A percentile compares a stretch with the other conserved stretches of the same genome.
phyloP scores from a whole-genome alignment of 2,113 vertebrate species.

The Taxidea taxus region DNA sequence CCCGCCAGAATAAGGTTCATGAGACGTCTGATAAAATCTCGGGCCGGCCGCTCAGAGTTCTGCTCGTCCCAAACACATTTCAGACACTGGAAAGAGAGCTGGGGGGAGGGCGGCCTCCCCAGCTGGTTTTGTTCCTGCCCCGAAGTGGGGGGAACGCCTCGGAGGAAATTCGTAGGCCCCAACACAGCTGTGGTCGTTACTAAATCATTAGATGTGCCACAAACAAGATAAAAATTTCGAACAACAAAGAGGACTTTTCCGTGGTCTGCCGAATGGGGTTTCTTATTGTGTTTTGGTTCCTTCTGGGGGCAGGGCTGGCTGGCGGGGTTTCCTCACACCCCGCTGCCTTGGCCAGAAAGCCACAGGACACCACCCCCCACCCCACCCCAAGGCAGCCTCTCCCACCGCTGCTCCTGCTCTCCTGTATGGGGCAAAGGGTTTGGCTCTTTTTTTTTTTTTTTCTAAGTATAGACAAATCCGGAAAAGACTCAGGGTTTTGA shows the following conservation, averaged over 20 bases:
- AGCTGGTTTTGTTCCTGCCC: neutral
- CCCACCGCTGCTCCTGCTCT: neutral
- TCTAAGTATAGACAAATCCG: neutral
- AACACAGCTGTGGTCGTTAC: neutral
- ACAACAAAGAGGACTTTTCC: neutral
- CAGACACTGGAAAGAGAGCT: neutral
- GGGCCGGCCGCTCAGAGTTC: neutral
- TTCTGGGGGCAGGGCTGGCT: neutral
- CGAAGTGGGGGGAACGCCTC: neutral
- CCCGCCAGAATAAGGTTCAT: neutral
- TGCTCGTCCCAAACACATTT: neutral
- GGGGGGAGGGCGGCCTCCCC: neutral
- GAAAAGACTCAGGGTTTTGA: neutral
- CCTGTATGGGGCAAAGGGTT: neutral
- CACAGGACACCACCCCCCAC: neutral
- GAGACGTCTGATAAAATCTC: conserved; percentile 28
- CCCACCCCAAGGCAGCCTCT: rapidly evolving
- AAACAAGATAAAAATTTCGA: neutral
- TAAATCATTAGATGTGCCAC: neutral
- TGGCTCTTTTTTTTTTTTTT: neutral
- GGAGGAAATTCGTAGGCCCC: neutral
- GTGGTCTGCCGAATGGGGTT: neutral
- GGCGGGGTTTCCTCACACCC: neutral
- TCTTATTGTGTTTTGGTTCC: neutral
- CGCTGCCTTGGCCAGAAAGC: neutral